Percentiles rank a stretch among this genome's conserved stretches.
phyloP scores from a whole-genome alignment of 2,888 invertebrate species.

The Napeogenes inachia region DNA sequence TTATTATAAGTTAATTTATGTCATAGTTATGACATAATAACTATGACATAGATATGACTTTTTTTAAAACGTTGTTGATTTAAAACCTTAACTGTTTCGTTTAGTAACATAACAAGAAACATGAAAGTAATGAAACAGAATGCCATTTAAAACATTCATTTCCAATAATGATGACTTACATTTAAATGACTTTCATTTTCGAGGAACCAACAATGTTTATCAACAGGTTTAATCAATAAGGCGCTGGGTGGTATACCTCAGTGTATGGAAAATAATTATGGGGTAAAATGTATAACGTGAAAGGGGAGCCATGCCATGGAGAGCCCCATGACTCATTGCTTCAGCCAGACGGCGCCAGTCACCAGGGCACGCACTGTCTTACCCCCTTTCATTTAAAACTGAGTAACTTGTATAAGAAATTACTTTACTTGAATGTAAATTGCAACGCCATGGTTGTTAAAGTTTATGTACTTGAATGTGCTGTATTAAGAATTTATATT shows the following conservation, averaged over 20 bases:
- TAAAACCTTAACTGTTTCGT: too few relatives aligned
- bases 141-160: slow-evolving; percentile 1
- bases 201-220: slow-evolving; percentile 7
- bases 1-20: too few relatives aligned
- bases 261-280: slow-evolving; percentile 54
- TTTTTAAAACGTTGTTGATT: too few relatives aligned
- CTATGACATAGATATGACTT: too few relatives aligned
- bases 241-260: slow-evolving; percentile 5
- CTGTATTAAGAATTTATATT: too few relatives aligned
- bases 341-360: slow-evolving; percentile 69
- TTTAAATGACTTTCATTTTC: slow-evolving; percentile 7
- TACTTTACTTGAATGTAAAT: background rate
- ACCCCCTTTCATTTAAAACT: slow-evolving; percentile 37
- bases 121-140: background rate
- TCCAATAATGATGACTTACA: background rate
- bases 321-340: slow-evolving; percentile 67
- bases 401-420: slow-evolving; percentile 11
- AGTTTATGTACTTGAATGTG: too few relatives aligned
- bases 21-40: too few relatives aligned
- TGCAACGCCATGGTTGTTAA: background rate
- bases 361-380: slow-evolving; percentile 53
- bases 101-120: background rate
- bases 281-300: slow-evolving; percentile 57
- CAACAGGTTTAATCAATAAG: slow-evolving; percentile 10
- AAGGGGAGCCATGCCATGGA: slow-evolving; percentile 59